These are phyloP conservation scores for Synodontis membranacea DNA, from an alignment of 2,113 vertebrate genomes.

Conservation along the genomic window DNA sequence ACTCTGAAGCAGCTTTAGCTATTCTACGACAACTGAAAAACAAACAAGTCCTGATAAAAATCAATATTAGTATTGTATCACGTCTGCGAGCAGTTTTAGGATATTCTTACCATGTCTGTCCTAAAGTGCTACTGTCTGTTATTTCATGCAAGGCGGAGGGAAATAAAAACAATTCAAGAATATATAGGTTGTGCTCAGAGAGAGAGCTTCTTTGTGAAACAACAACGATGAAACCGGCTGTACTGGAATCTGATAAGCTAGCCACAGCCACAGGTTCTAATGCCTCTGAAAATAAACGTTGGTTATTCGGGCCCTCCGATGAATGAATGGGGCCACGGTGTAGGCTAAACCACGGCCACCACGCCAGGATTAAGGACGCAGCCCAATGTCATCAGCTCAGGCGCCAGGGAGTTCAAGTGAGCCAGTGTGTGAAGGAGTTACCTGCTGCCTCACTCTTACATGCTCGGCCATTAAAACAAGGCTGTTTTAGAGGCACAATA, in stretches of 20 bases:
- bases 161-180: slow-evolving; percentile 71
- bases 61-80: slow-evolving; percentile 68
- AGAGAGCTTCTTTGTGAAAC: slow-evolving; percentile 68
- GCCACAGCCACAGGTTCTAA: slow-evolving; percentile 69
- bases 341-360: slow-evolving; percentile 61
- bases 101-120: slow-evolving; percentile 70
- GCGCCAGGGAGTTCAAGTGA: slow-evolving; percentile 70
- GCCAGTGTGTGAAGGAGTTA: slow-evolving; percentile 63
- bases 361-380: slow-evolving; percentile 33
- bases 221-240: slow-evolving; percentile 70
- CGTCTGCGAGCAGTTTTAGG: slow-evolving; percentile 65
- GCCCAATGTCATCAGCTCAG: slow-evolving; percentile 64
- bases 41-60: slow-evolving; percentile 60
- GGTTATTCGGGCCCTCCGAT: slow-evolving; percentile 47
- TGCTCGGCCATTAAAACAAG: slow-evolving; percentile 1
- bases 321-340: slow-evolving; percentile 72
- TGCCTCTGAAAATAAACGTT: slow-evolving; percentile 77
- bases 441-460: slow-evolving; percentile 59
- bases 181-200: slow-evolving; percentile 66
- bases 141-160: slow-evolving; percentile 58
- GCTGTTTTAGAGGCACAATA: slow-evolving; percentile 39
- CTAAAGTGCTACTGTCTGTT: slow-evolving; percentile 68
- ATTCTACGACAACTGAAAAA: slow-evolving; percentile 50
- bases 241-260: slow-evolving; percentile 74
- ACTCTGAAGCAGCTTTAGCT: slow-evolving; percentile 18